Evolutionary conservation across 2,113 vertebrate species (phyloP), one percentile per base, ranked within the genome.

Genomic region (Cyanoliseus patagonus): DNA sequence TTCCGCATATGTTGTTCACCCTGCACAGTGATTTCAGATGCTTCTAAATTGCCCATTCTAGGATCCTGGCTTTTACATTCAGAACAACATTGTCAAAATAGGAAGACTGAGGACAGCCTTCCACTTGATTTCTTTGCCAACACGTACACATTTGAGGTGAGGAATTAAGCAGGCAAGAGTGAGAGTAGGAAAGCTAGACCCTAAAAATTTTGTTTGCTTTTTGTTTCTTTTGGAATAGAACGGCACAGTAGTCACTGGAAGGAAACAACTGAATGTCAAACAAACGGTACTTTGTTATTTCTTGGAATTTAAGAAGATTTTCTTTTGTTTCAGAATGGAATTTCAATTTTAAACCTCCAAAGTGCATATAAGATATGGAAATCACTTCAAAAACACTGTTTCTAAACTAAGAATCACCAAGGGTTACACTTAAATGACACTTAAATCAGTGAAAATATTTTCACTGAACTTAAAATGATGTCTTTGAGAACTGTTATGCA

Each of bases 131-230:
- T 77, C 41, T 81, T 53, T 90, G 41, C 51, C 63, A 95, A 10
- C 1, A 0, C 3, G 22, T 59, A 41, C 41, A 49, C 11, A 46
- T 6, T 44, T 0, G 0, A 88, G n/a, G 31, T n/a, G 18, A 92
- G 28, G 44, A 83, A 86, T 18, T 4, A 77, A 73, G 17, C 1
- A 0, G 46, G 37, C 15, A 23, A 7, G 49, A 79, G 33, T 31
- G 27, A 92, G n/a, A 80, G 73, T 0, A 0, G 22, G 33, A 81
- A 10, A 88, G 11, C 28, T 75, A 63, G n/a, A 78, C 27, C 31
- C 52, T 92, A 86, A 95, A 86, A 93, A 83, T 3, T 24, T 5
- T 46, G 41, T 81, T 88, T 41, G 8, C 30, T 75, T 90, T 83
- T 80, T 69, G n/a, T 82, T 95, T 84, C 18, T 84, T 35, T 90